Evolutionary conservation across 2,113 vertebrate genomes (phyloP).

Genomic region (Oncorhynchus mykiss): DNA sequence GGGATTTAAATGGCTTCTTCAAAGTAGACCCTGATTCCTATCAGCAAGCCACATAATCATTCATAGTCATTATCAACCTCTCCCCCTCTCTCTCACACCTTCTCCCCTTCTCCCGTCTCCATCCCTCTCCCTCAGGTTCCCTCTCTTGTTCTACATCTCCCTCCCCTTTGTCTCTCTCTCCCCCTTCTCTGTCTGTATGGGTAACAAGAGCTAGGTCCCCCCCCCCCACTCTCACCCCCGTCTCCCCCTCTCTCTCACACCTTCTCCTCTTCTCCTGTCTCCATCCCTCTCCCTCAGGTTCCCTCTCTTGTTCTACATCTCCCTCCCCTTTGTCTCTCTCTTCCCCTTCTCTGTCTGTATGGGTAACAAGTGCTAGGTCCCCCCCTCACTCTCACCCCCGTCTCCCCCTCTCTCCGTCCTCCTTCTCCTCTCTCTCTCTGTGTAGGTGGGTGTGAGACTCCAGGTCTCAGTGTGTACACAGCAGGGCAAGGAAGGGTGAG

Average conservation of each 20-base stretch:
- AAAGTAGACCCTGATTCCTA: constrained; percentile 68
- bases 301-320: constrained; percentile 28
- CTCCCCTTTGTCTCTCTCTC: constrained; percentile 12
- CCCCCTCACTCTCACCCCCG: too few species aligned
- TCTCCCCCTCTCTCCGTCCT: constrained; percentile 25
- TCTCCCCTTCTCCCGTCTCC: constrained; percentile 16
- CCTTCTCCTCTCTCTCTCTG: constrained; percentile 22
- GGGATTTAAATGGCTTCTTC: constrained; percentile 68
- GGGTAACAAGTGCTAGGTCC: too few species aligned
- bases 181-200: too few species aligned
- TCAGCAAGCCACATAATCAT: constrained; percentile 65
- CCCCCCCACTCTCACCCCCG: too few species aligned
- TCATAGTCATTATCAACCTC: constrained; percentile 54
- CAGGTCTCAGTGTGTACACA: constrained; percentile 38
- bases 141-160: constrained; percentile 36
- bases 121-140: background rate
- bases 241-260: constrained; percentile 1
- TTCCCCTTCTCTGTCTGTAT: too few species aligned
- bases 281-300: background rate
- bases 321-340: constrained; percentile 24
- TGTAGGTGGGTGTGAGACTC: constrained; percentile 29
- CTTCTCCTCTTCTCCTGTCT: constrained; percentile 17
- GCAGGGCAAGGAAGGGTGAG: constrained; percentile 42
- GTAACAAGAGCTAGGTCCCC: too few species aligned
- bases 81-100: background rate